Evolutionary conservation across 2,888 invertebrate species (phyloP).

Genomic region (Amiota communis): DNA sequence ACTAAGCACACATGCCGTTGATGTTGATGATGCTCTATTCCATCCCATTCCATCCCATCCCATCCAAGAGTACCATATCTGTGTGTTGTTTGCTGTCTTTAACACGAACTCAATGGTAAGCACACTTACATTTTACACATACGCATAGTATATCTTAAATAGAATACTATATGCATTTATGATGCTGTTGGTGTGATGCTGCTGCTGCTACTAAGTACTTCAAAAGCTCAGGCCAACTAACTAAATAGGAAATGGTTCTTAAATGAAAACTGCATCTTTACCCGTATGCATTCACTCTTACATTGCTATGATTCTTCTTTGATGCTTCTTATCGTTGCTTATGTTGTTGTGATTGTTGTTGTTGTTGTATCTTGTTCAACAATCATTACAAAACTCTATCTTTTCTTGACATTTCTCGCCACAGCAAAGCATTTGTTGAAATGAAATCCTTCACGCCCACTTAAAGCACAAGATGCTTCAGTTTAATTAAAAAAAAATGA

Average conservation of each 20-base stretch:
- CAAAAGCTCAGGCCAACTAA: neutral
- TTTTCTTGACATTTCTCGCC: conserved; percentile 27
- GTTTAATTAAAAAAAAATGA: conserved; percentile 28
- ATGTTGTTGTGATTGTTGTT: neutral
- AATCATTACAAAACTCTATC: neutral
- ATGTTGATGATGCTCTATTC: too few species aligned
- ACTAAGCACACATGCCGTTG: too few species aligned
- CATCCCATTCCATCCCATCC: too few species aligned
- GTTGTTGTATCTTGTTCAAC: neutral
- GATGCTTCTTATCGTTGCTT: neutral
- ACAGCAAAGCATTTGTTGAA: conserved; percentile 31
- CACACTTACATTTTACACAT: neutral
- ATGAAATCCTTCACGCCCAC: conserved; percentile 36
- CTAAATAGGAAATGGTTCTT: neutral
- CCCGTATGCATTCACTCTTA: too few species aligned
- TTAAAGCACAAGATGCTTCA: conserved; percentile 28
- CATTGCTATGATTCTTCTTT: neutral
- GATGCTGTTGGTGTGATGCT: neutral
- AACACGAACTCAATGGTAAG: neutral
- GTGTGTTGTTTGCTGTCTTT: neutral
- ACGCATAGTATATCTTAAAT: neutral
- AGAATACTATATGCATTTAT: conserved; percentile 3
- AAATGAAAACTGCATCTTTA: too few species aligned
- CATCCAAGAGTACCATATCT: too few species aligned
- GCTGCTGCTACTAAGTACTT: neutral